Conservation (phyloP, 2,888 invertebrate species). For the Fabriciana adippe region DNA sequence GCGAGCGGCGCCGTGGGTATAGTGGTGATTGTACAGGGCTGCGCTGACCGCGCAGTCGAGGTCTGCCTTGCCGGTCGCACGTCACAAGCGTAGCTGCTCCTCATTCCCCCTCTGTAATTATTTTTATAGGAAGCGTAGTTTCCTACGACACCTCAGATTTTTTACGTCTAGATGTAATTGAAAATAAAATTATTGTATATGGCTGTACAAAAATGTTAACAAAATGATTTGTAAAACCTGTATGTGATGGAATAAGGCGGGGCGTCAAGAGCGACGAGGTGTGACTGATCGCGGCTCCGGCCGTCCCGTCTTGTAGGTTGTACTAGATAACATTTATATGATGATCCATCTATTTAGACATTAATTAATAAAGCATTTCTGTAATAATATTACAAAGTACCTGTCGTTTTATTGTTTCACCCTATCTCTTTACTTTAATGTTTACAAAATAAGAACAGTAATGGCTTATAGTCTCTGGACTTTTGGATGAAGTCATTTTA, state of each 20-base stretch:
- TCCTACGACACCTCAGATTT: conserved; percentile 81
- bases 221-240: conserved; percentile 80
- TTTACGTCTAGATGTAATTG: conserved; percentile 82
- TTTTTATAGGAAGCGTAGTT: conserved; percentile 81
- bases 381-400: conserved; percentile 83
- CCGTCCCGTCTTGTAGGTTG: conserved; percentile 75
- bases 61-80: conserved; percentile 79
- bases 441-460: neutral
- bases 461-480: neutral
- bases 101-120: conserved; percentile 81
- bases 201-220: conserved; percentile 82
- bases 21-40: conserved; percentile 81
- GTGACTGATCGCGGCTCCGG: conserved; percentile 62
- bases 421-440: conserved; percentile 4
- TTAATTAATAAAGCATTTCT: conserved; percentile 86
- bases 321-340: conserved; percentile 82
- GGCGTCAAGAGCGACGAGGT: conserved; percentile 65
- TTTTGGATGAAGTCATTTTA: too few species aligned
- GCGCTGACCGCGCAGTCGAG: conserved; percentile 80
- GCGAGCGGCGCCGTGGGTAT: conserved; percentile 64
- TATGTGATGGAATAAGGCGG: conserved; percentile 76
- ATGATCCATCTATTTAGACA: conserved; percentile 85
- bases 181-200: conserved; percentile 83
- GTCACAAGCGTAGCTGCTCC: conserved; percentile 79
- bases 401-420: conserved; percentile 60